Conservation (phyloP, 2,888 invertebrate genomes). For the Pharmacophagus antenor region DNA sequence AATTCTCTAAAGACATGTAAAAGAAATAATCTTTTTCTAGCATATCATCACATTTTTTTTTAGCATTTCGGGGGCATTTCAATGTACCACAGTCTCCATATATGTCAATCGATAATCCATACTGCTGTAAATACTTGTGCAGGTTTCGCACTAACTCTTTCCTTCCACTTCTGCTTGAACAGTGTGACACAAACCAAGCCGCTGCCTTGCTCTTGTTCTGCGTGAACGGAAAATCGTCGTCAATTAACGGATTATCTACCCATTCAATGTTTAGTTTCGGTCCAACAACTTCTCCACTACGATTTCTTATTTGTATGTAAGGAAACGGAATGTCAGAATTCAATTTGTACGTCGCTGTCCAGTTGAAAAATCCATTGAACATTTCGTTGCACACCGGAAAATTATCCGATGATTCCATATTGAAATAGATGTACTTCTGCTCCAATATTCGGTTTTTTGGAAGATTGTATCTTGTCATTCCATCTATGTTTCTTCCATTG, state of each 20-base stretch:
- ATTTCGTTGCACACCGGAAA: constrained; percentile 52
- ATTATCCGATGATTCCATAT: constrained; percentile 66
- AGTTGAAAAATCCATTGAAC: constrained; percentile 68
- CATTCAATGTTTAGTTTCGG: constrained; percentile 54
- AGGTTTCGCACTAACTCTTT: constrained; percentile 45
- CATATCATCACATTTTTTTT: constrained; percentile 50
- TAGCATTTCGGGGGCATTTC: constrained; percentile 46
- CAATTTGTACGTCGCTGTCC: constrained; percentile 67
- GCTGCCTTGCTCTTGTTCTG: constrained; percentile 60
- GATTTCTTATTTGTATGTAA: constrained; percentile 57
- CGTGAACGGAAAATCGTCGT: constrained; percentile 43
- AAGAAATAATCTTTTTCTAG: constrained; percentile 84
- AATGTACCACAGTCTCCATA: constrained; percentile 77
- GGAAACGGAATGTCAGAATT: constrained; percentile 63
- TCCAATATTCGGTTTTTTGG: constrained; percentile 49
- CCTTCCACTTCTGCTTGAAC: constrained; percentile 52
- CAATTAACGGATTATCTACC: constrained; percentile 38
- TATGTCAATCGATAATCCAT: constrained; percentile 67
- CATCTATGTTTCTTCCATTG: constrained; percentile 55
- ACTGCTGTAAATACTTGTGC: constrained; percentile 44
- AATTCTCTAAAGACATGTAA: constrained; percentile 87
- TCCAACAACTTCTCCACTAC: constrained; percentile 51
- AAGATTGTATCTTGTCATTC: constrained; percentile 35
- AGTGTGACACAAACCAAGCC: constrained; percentile 73
- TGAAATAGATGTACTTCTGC: constrained; percentile 67